Evolutionary conservation across 2,797 vertebrate genomes (phyloP).

Genomic region (Fundulus diaphanus): DNA sequence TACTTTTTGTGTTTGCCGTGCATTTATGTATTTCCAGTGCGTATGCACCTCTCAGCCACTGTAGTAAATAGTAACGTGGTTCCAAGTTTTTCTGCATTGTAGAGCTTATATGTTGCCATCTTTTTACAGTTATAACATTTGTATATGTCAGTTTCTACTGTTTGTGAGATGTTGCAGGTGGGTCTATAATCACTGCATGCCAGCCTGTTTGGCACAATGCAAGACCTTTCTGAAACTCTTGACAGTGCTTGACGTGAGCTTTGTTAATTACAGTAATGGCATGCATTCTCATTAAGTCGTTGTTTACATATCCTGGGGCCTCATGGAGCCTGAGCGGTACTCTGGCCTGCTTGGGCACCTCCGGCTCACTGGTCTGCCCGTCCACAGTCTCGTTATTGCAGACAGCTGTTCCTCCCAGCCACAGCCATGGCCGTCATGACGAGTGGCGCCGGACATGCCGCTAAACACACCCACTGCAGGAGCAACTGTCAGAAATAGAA

Average conservation of each 20-base stretch:
- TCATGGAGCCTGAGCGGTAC: constrained; percentile 63
- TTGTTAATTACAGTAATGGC: constrained; percentile 87
- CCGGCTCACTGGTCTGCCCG: constrained; percentile 61
- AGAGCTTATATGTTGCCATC: constrained; percentile 3
- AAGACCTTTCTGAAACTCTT: constrained; percentile 74
- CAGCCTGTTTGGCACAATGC: constrained; percentile 59
- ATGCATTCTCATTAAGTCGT: constrained; percentile 82
- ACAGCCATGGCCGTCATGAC: constrained; percentile 63
- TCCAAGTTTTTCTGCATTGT: constrained; percentile 4
- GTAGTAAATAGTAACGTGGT: not conserved
- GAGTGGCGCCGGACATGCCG: constrained; percentile 64
- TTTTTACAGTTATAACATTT: constrained; percentile 14
- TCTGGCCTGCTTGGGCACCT: constrained; percentile 58
- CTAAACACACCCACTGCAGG: constrained; percentile 56
- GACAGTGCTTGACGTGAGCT: constrained; percentile 83
- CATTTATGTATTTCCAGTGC: no score
- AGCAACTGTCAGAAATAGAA: constrained; percentile 73
- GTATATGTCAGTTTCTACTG: not conserved
- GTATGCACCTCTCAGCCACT: no score
- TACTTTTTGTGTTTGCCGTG: no score
- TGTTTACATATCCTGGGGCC: constrained; percentile 81
- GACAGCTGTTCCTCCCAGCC: constrained; percentile 84
- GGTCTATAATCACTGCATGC: constrained; percentile 60
- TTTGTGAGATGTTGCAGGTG: constrained; percentile 28
- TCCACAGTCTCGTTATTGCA: constrained; percentile 77